Conservation (phyloP, 1,140 invertebrate species). For the Drosophila busckii region DNA sequence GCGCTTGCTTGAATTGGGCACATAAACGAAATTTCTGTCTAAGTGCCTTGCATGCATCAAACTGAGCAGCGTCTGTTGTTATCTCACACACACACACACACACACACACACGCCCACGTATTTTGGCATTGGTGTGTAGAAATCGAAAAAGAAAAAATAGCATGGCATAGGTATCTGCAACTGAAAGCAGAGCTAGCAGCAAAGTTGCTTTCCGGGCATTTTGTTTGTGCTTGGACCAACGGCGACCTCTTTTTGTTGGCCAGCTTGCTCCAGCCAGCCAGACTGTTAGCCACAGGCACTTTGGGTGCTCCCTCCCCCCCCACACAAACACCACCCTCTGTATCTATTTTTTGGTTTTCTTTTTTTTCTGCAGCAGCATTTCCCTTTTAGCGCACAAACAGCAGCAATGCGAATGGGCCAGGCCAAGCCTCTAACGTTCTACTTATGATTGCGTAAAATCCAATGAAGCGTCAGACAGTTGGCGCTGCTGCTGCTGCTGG, state of each 20-base stretch:
- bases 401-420: conserved; percentile 5
- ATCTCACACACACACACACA: background rate
- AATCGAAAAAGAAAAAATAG: too few relatives aligned
- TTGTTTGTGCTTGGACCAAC: too few relatives aligned
- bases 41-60: conserved; percentile 26
- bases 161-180: too few relatives aligned
- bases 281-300: too few relatives aligned
- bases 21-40: conserved; percentile 6
- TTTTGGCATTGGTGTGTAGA: too few relatives aligned
- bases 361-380: conserved; percentile 24
- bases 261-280: too few relatives aligned
- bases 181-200: too few relatives aligned
- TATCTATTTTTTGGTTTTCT: too few relatives aligned
- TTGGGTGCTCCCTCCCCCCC: too few relatives aligned
- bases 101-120: background rate
- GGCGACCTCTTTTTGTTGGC: too few relatives aligned
- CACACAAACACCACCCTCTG: too few relatives aligned
- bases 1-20: conserved; percentile 20
- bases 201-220: too few relatives aligned
- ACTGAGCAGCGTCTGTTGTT: conserved; percentile 5
- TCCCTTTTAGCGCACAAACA: conserved; percentile 36
- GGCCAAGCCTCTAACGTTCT: conserved; percentile 2
- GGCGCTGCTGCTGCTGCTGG: conserved; percentile 11
- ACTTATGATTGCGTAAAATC: conserved; percentile 44
- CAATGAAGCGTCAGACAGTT: conserved; percentile 46